phyloP scores from a whole-genome alignment of 2,113 vertebrate species.

The Pitta sordida region DNA sequence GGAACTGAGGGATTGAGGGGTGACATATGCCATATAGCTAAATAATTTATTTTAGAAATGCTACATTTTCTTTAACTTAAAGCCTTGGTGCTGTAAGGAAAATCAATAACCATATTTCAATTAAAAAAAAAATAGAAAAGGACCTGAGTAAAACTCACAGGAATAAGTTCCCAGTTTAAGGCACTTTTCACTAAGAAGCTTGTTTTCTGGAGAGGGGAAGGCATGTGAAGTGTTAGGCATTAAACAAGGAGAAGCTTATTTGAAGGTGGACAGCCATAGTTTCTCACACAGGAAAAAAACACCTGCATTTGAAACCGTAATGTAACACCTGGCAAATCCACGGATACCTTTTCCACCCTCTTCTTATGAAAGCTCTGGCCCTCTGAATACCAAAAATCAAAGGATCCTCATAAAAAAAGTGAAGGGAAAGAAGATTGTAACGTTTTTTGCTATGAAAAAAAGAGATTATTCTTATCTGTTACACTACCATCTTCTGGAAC shows the following conservation, averaged over 20 bases:
- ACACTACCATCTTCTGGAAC: not conserved
- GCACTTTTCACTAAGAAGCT: not conserved
- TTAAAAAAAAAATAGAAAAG: not conserved
- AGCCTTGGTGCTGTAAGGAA: not conserved
- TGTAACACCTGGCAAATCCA: not conserved
- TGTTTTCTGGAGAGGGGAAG: not conserved
- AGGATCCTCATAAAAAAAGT: not conserved
- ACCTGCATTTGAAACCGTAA: not conserved
- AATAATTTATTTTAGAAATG: slow-evolving; percentile 4
- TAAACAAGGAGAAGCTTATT: not conserved
- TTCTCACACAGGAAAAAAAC: not conserved
- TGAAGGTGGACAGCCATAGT: not conserved
- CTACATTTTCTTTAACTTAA: slow-evolving; percentile 25
- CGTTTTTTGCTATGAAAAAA: not conserved
- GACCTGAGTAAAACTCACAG: not conserved
- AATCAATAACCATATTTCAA: slow-evolving; percentile 7
- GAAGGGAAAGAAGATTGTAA: not conserved
- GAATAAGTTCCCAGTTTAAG: not conserved
- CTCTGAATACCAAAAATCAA: not conserved
- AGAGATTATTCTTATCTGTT: not conserved
- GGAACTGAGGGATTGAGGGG: not conserved
- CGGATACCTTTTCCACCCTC: fast-evolving
- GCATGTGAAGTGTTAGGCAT: not conserved
- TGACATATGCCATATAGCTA: not conserved
- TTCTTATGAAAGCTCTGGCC: not conserved